Evolutionary conservation across 2,113 vertebrate genomes (phyloP).

Genomic region (Xenopus borealis): DNA sequence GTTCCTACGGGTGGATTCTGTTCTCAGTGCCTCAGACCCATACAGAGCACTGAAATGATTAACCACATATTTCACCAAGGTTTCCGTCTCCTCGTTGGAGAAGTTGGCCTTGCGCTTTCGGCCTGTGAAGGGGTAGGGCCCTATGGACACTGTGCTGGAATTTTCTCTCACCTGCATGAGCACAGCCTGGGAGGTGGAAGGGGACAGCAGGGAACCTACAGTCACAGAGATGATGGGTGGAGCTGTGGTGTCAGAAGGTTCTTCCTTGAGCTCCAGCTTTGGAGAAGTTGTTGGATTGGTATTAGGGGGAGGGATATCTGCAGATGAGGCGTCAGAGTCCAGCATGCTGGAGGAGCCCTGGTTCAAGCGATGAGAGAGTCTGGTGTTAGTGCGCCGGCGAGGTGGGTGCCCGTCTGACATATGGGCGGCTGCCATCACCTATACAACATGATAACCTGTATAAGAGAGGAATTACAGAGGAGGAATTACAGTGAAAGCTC

Average conservation of each 20-base stretch:
- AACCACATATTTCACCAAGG: conserved; percentile 64
- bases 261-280: neutral
- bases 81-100: conserved; percentile 67
- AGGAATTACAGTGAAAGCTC: neutral
- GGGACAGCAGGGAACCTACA: neutral
- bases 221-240: too few relatives aligned
- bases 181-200: neutral
- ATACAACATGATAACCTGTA: neutral
- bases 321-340: conserved; percentile 54
- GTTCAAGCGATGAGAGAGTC: conserved; percentile 47
- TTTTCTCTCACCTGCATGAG: neutral
- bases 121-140: conserved; percentile 2
- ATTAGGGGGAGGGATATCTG: conserved; percentile 42
- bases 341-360: conserved; percentile 51
- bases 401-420: conserved; percentile 48
- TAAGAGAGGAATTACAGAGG: neutral
- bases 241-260: neutral
- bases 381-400: conserved; percentile 45
- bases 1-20: conserved; percentile 58
- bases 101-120: conserved; percentile 60
- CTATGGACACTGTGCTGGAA: conserved; percentile 27
- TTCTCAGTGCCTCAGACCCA: conserved; percentile 61
- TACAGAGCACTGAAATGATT: conserved; percentile 64
- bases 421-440: neutral
- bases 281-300: neutral